A percentile compares a stretch with the other conserved stretches of the same genome.
Evolutionary conservation across 2,113 vertebrate genomes (phyloP).

Genomic region (Daubentonia madagascariensis): DNA sequence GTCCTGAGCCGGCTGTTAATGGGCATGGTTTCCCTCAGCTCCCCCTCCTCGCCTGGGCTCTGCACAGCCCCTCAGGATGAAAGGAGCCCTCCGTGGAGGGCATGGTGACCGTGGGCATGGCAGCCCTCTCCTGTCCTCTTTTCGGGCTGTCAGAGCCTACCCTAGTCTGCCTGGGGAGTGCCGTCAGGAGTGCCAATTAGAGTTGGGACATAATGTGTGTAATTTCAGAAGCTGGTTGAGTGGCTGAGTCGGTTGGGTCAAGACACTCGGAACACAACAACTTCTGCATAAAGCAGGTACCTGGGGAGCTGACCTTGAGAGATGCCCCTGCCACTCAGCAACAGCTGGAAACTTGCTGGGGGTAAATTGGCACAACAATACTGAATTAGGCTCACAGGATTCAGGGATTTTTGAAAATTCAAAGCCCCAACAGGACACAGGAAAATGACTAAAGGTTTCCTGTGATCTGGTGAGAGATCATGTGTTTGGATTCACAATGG

Average conservation of each 20-base stretch:
- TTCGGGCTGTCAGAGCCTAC: background rate
- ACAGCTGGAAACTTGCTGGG: background rate
- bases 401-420: background rate
- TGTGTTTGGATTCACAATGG: background rate
- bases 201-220: background rate
- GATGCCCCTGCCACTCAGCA: background rate
- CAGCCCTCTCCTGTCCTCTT: constrained; percentile 3
- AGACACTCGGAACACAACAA: background rate
- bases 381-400: background rate
- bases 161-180: background rate
- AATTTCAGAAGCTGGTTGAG: constrained; percentile 29
- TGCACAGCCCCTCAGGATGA: background rate
- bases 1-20: background rate
- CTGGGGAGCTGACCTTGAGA: background rate
- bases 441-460: background rate
- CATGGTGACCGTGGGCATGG: background rate
- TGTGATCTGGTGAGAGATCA: background rate
- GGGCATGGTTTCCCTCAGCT: background rate
- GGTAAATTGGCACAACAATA: background rate
- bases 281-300: background rate
- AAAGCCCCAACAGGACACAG: background rate
- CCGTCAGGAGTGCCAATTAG: constrained; percentile 39
- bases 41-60: background rate
- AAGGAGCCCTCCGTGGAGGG: background rate
- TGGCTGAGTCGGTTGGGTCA: background rate